Evolutionary conservation across 1,140 invertebrate species (phyloP), one percentile per base, ranked within the genome.

Genomic region (Dryas iulia): DNA sequence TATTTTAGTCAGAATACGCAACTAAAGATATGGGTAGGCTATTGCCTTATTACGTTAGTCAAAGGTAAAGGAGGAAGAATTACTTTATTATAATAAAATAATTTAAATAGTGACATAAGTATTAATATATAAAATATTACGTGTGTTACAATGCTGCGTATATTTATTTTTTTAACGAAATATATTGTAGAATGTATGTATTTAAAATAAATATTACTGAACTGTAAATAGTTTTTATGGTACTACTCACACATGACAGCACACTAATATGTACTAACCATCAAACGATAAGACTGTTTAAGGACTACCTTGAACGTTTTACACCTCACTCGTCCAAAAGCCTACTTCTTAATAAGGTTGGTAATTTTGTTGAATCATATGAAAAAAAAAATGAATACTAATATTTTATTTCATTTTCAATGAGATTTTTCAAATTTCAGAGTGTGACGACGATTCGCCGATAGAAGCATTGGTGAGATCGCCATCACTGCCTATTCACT

Each of bases 401-500:
- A 47, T 14, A 47, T 11, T 0, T 14, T 30, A 4, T 59, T 60
- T 24, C 18, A 23, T 61, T 66, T 56, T 47, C 64, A 33, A 59
- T n/a, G 28, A 33, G 7, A 54, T 78, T 79, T 78, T 71, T n/a
- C n/a, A n/a, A 72, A 86, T 92, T 89, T 66, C 85, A 92, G 92
- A 92, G 72, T 92, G 89, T 73, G 92, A 92, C 76, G 92, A 92
- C 63, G 91, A 92, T 39, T 75, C 68, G 12, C 77, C 79, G 11
- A 64, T 87, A 62, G 90, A 92, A 57, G 85, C 84, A 33, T 76
- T 93, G 70, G 90, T 91, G 35, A 73, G 90, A 59, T 92, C 90
- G 5, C 92, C 91, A 12, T 93, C 92, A 23, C 76, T 92, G 69
- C 92, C 92, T 10, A 82, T 89, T 66, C 89, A 91, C 69, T 76